phyloP scores from a whole-genome alignment of 2,888 invertebrate species.

The Rhagonycha lutea region DNA sequence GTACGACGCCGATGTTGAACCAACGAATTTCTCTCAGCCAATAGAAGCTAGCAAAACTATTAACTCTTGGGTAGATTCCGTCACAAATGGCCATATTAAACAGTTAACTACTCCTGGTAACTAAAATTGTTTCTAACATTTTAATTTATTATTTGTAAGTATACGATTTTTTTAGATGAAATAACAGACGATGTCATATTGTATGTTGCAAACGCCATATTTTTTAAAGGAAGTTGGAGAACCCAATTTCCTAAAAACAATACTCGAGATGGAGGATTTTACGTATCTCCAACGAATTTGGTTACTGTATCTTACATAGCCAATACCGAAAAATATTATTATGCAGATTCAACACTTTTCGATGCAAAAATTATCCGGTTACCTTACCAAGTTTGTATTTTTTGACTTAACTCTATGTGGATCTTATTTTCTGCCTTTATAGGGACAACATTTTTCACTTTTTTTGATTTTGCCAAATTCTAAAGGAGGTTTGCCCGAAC shows the following conservation, averaged over 20 bases:
- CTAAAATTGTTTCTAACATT: background rate
- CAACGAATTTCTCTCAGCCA: slow-evolving; percentile 65
- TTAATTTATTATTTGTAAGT: background rate
- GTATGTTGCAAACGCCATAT: slow-evolving; percentile 73
- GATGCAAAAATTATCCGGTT: slow-evolving; percentile 74
- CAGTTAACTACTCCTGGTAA: slow-evolving; percentile 67
- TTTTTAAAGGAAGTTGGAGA: slow-evolving; percentile 81
- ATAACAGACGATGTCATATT: slow-evolving; percentile 67
- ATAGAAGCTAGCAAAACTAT: slow-evolving; percentile 64
- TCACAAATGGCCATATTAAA: slow-evolving; percentile 75
- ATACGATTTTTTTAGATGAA: slow-evolving; percentile 56
- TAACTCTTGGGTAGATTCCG: slow-evolving; percentile 78
- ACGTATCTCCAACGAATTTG: slow-evolving; percentile 56
- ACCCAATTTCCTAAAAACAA: slow-evolving; percentile 67
- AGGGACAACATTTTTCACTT: slow-evolving; percentile 77
- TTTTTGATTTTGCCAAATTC: slow-evolving; percentile 72
- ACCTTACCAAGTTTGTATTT: slow-evolving; percentile 67
- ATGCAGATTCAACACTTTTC: slow-evolving; percentile 63
- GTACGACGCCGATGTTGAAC: slow-evolving; percentile 69
- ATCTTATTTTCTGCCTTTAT: slow-evolving; percentile 34
- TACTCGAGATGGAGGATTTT: slow-evolving; percentile 66
- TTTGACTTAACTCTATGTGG: slow-evolving; percentile 6
- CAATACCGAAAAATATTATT: slow-evolving; percentile 67
- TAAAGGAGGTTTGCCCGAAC: slow-evolving; percentile 62
- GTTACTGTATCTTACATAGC: slow-evolving; percentile 71